phyloP scores from a whole-genome alignment of 2,113 vertebrate species.

The Prunella himalayana region DNA sequence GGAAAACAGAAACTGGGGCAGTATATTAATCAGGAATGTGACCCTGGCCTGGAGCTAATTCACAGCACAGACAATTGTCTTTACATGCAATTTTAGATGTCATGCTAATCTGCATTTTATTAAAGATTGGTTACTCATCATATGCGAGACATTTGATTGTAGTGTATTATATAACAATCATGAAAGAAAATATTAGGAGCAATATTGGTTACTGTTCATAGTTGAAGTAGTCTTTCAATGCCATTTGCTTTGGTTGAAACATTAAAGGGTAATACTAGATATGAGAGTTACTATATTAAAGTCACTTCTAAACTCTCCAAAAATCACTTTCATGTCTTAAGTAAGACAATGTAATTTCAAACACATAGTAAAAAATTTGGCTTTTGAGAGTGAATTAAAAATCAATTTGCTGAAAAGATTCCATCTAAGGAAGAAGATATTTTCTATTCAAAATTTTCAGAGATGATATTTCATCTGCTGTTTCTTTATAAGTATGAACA shows the following conservation, averaged over 20 bases:
- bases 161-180: background rate
- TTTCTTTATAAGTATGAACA: background rate
- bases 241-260: background rate
- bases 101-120: background rate
- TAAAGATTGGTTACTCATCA: background rate
- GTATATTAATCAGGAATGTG: background rate
- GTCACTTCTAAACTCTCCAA: background rate
- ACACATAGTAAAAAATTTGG: background rate
- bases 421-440: background rate
- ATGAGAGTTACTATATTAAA: background rate
- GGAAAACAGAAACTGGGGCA: background rate
- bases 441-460: background rate
- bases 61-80: background rate
- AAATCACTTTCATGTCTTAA: background rate
- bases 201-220: background rate
- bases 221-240: background rate
- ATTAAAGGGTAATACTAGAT: background rate
- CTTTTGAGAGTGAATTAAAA: background rate
- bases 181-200: background rate
- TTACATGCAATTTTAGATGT: background rate
- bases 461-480: background rate
- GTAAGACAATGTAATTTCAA: background rate
- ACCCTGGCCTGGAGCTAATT: background rate
- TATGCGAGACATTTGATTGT: background rate
- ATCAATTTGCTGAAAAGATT: background rate